Evolutionary conservation across 2,113 vertebrate species (phyloP).

Genomic region (Rhea pennata): DNA sequence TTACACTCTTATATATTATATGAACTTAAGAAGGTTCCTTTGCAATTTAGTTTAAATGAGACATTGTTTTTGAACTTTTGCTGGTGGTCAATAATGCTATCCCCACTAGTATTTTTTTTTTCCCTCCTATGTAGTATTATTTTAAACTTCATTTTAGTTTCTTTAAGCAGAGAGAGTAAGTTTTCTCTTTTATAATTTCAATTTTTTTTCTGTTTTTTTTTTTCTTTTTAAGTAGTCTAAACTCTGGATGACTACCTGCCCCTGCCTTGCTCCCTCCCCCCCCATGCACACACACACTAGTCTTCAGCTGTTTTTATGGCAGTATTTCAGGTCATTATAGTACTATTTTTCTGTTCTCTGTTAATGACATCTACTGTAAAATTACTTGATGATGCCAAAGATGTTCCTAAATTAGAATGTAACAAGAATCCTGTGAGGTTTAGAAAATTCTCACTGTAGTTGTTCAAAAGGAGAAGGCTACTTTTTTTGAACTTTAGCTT

Average conservation of each 20-base stretch:
- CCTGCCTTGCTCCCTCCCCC: background rate
- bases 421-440: background rate
- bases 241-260: background rate
- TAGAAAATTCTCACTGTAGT: background rate
- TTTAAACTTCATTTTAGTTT: background rate
- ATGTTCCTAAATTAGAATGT: background rate
- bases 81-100: background rate
- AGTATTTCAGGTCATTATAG: background rate
- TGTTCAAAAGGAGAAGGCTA: background rate
- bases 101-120: background rate
- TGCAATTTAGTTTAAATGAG: background rate
- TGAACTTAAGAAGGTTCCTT: background rate
- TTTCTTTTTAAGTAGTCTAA: background rate
- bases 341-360: background rate
- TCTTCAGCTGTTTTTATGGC: background rate
- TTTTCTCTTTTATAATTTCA: background rate
- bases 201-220: background rate
- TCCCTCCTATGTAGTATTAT: background rate
- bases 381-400: too few relatives aligned
- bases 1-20: background rate
- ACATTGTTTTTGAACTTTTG: background rate
- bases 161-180: background rate
- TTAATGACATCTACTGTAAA: background rate
- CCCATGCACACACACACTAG: background rate
- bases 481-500: background rate